Evolutionary conservation across 2,113 vertebrate genomes (phyloP).

Genomic region (Isichthys henryi): DNA sequence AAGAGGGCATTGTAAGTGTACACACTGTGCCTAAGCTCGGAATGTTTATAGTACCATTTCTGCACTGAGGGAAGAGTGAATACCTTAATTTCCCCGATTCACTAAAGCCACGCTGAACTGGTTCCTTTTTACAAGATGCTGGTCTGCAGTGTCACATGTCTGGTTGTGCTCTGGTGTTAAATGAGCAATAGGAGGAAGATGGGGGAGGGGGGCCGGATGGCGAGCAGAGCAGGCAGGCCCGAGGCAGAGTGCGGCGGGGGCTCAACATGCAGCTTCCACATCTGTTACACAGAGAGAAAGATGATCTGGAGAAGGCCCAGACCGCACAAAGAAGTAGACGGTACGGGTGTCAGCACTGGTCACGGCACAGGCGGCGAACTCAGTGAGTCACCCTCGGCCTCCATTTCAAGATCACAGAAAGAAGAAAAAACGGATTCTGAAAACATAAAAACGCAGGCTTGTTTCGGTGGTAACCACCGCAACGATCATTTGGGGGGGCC

Average conservation of each 20-base stretch:
- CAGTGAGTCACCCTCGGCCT: background rate
- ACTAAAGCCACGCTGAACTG: background rate
- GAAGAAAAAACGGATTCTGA: background rate
- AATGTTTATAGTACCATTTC: background rate
- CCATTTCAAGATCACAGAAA: background rate
- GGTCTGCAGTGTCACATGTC: background rate
- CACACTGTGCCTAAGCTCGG: background rate
- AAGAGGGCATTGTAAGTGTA: background rate
- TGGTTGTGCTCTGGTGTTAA: background rate
- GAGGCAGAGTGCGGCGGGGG: background rate
- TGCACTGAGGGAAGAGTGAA: background rate
- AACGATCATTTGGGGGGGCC: background rate
- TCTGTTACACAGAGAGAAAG: constrained; percentile 12
- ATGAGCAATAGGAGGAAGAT: background rate
- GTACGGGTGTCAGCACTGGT: background rate
- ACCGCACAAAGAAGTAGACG: background rate
- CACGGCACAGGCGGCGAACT: background rate
- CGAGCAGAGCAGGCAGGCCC: background rate
- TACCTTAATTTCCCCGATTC: background rate
- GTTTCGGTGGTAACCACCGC: constrained; percentile 1
- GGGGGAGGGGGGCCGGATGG: background rate
- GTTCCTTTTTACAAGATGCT: background rate
- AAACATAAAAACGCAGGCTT: background rate
- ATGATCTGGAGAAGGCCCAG: background rate
- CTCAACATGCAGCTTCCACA: background rate